Base-by-base conservation (phyloP, 2,113 vertebrate species). In the Lycaon pictus region DNA sequence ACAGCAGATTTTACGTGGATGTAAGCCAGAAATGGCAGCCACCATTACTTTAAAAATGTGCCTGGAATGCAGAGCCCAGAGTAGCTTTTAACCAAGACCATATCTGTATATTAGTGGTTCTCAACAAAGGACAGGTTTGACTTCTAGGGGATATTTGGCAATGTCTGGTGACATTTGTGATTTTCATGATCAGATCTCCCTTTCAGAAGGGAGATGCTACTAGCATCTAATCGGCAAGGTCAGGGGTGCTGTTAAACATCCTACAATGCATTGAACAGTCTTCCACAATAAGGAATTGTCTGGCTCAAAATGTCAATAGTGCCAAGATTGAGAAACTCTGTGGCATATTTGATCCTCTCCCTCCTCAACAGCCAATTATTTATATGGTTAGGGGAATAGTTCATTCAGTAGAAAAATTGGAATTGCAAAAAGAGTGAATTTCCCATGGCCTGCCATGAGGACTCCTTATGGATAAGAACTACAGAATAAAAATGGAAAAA, bases 1-100 rank as follows among this genome's bases (percentile, higher is more conserved):
- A 96, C 62, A 82, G 80, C 65, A 71, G 67, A 96, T 94, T 97
- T 98, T 85, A 20, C 62, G 87, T 95, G 95, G 92, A 74, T 74
- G 29, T 48, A 67, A 93, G 84, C 93, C 94, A 97, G 84, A 95
- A 90, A 88, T 43, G 48, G 80, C 72, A 89, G 85, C 72, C 56
- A 85, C 86, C 22, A 65, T 22, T 88, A 95, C 60, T 94, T 97
- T 72, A 2, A 62, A 95, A 90, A 88, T 88, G 88, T 79, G 55
- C 67, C 56, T 94, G 95, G 85, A 94, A 97, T 95, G 85, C 67
- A 53, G 55, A 96, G 55, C 29, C 48, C n/a, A 79, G 88, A 82
- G n/a, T 16, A 55, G 60, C 60, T 93, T 96, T 95, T 72, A 93
- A 79, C 12, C 25, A 71, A 76, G 55, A 80, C 37, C 32, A 0